phyloP scores from a whole-genome alignment of 2,888 invertebrate genomes.

The Cyclophora punctaria region DNA sequence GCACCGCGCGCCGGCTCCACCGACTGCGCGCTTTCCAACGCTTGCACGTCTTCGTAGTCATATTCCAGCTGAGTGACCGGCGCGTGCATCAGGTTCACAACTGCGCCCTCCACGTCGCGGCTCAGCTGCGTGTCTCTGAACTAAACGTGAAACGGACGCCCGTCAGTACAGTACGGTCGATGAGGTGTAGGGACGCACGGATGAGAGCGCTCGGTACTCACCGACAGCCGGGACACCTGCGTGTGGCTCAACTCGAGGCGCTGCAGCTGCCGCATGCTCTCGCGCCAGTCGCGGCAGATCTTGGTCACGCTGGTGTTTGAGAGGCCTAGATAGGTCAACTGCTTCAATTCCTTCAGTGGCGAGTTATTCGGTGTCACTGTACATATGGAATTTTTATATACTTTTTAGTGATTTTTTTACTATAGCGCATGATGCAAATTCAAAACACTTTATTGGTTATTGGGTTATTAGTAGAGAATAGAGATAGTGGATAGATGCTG shows the following conservation, averaged over 20 bases:
- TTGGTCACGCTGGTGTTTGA: slow-evolving; percentile 1
- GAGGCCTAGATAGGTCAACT: slow-evolving; percentile 1
- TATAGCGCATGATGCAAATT: too few species aligned
- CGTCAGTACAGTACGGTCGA: too few species aligned
- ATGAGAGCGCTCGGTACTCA: neutral
- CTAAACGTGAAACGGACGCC: neutral
- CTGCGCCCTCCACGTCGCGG: too few species aligned
- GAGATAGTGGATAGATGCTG: too few species aligned
- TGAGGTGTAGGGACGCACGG: neutral
- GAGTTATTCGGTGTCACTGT: neutral
- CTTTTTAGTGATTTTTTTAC: too few species aligned
- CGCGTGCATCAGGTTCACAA: too few species aligned
- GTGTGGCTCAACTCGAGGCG: neutral
- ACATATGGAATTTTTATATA: too few species aligned
- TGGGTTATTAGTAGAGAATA: too few species aligned
- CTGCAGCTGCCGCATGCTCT: neutral
- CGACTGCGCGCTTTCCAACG: neutral
- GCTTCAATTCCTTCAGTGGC: neutral
- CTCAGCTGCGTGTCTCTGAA: neutral
- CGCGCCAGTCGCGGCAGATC: slow-evolving; percentile 11
- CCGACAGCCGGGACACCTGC: slow-evolving; percentile 74
- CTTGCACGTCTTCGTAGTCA: neutral
- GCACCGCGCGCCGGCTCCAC: neutral
- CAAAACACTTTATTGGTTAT: too few species aligned
- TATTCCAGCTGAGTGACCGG: too few species aligned